These are phyloP conservation scores for Geodia barretti DNA, from an alignment of 37 sponge, comb jelly and placozoan genomes.

Conservation along the genomic window DNA sequence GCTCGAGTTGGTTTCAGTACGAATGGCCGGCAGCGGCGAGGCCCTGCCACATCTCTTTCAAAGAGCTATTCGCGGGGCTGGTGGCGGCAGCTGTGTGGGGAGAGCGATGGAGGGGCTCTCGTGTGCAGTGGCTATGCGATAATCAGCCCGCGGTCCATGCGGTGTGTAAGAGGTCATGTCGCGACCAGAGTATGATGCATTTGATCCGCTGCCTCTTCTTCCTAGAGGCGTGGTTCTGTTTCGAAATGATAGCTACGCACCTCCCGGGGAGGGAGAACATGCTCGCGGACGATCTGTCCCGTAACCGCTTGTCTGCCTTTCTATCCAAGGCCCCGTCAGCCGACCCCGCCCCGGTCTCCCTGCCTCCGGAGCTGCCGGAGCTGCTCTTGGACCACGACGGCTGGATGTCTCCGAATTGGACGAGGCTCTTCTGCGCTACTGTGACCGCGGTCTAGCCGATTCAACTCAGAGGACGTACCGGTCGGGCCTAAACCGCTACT, in stretches of 20 bases:
- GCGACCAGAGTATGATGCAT: slow-evolving; percentile 30
- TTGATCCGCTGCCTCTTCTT: slow-evolving; percentile 38
- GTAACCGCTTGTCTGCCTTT: slow-evolving; percentile 14
- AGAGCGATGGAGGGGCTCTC: slow-evolving; percentile 1
- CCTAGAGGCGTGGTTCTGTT: slow-evolving; percentile 23
- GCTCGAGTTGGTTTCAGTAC: slow-evolving; percentile 45
- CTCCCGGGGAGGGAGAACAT: slow-evolving; percentile 17
- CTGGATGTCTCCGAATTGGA: slow-evolving; percentile 55
- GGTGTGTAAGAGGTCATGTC: slow-evolving; percentile 4
- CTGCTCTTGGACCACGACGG: slow-evolving; percentile 3
- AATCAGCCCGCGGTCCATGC: slow-evolving; percentile 47
- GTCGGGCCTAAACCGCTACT: not conserved
- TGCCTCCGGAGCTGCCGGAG: slow-evolving; percentile 1
- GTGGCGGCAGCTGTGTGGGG: slow-evolving; percentile 50
- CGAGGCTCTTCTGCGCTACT: slow-evolving; percentile 19
- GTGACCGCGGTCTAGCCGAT: slow-evolving; percentile 32
- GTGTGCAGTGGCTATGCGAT: slow-evolving; percentile 20
- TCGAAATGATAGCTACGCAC: slow-evolving; percentile 5
- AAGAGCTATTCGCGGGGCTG: slow-evolving; percentile 37
- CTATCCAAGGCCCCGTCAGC: not conserved
- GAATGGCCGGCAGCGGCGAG: slow-evolving; percentile 15
- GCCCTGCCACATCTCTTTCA: slow-evolving; percentile 7
- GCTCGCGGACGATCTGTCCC: slow-evolving; percentile 40
- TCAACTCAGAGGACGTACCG: slow-evolving; percentile 35
- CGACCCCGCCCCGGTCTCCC: not conserved